Conservation (phyloP, 1,140 invertebrate genomes). For the Nasonia giraulti region DNA sequence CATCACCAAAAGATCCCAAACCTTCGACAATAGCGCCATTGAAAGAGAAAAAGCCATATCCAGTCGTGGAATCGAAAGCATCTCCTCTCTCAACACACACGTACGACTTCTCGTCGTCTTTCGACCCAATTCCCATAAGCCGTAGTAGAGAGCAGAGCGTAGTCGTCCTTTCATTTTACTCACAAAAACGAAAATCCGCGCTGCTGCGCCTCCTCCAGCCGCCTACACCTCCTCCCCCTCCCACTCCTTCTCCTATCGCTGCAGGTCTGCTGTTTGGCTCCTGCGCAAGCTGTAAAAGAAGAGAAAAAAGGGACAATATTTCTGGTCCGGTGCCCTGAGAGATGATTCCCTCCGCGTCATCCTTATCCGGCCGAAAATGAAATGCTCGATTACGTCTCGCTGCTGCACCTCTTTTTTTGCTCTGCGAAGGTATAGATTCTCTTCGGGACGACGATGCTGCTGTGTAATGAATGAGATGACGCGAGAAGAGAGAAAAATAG, state of each 20-base stretch:
- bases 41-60: neutral
- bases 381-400: neutral
- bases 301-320: neutral
- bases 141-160: neutral
- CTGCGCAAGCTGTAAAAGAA: constrained; percentile 30
- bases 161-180: constrained; percentile 17
- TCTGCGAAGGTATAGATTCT: neutral
- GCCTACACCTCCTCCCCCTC: constrained; percentile 3
- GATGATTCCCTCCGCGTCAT: neutral
- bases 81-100: neutral
- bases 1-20: neutral
- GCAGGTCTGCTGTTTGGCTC: constrained; percentile 12
- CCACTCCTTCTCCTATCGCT: neutral
- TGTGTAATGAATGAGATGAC: neutral
- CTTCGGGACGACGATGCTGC: neutral
- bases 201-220: constrained; percentile 27
- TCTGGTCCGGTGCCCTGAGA: neutral
- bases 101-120: neutral
- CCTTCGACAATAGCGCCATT: neutral
- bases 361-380: neutral
- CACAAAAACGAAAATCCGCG: constrained; percentile 49
- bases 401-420: neutral
- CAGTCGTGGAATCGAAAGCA: neutral
- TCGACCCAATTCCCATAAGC: constrained; percentile 37
- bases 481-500: neutral